Percentiles rank a stretch among this genome's conserved stretches.
phyloP scores from a whole-genome alignment of 2,113 vertebrate species.

The Prunella fulvescens region DNA sequence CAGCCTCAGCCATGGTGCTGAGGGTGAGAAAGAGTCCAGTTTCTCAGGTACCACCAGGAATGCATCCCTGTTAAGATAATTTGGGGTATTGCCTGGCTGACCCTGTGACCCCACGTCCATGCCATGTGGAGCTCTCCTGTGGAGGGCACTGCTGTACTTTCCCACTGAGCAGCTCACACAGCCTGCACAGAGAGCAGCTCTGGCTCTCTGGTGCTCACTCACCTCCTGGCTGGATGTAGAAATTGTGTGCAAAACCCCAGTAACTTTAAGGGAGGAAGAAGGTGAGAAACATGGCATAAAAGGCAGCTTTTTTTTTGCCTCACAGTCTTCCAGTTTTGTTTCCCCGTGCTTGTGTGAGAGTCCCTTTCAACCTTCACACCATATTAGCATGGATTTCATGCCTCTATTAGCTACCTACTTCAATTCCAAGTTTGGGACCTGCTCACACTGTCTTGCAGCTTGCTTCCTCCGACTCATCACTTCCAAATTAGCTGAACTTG shows the following conservation, averaged over 20 bases:
- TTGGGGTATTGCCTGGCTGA: not conserved
- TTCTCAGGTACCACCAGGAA: not conserved
- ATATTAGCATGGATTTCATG: not conserved
- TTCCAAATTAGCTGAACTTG: conserved; percentile 45
- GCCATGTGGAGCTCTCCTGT: not conserved
- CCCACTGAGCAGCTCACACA: not conserved
- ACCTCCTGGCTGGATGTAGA: not conserved
- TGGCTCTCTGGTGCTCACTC: not conserved
- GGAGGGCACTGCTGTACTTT: conserved; percentile 40
- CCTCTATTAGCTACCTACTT: not conserved
- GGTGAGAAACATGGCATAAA: not conserved
- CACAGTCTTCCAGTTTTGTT: not conserved
- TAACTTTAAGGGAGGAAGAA: not conserved
- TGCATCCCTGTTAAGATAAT: too few species aligned
- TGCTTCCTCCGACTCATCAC: conserved; percentile 11
- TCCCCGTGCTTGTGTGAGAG: not conserved
- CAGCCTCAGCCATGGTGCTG: not conserved
- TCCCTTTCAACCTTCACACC: not conserved
- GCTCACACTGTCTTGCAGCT: not conserved
- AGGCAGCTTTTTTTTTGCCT: not conserved
- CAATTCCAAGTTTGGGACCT: not conserved
- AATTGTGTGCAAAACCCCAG: not conserved
- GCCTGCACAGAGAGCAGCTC: not conserved
- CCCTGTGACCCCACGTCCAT: not conserved
- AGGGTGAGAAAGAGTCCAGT: rapidly evolving